These are phyloP conservation scores for Notothenia coriiceps DNA, from an alignment of 2,113 vertebrate genomes.

Conservation along the genomic window DNA sequence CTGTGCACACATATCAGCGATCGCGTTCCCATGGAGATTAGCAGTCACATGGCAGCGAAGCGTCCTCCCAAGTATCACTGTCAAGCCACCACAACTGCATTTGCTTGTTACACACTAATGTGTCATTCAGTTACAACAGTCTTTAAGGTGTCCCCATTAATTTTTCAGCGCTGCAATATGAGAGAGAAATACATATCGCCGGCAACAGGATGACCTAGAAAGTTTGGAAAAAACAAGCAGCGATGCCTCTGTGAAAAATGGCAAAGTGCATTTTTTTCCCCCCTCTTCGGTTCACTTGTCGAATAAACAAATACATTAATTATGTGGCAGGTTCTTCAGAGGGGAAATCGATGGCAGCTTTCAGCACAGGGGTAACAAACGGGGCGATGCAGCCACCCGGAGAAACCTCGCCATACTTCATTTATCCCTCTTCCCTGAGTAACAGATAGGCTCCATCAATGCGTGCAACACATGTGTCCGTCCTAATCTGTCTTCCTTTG, in stretches of 20 bases:
- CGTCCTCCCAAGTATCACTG: slow-evolving; percentile 42
- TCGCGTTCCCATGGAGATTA: slow-evolving; percentile 44
- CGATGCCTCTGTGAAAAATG: slow-evolving; percentile 59
- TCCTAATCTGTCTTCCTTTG: slow-evolving; percentile 58
- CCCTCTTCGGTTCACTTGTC: slow-evolving; percentile 18
- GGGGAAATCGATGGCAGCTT: slow-evolving; percentile 70
- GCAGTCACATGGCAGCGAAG: slow-evolving; percentile 3
- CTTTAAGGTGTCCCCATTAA: slow-evolving; percentile 68
- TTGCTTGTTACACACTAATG: slow-evolving; percentile 72
- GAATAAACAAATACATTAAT: slow-evolving; percentile 78
- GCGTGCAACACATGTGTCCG: slow-evolving; percentile 1
- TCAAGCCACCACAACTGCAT: slow-evolving; percentile 41
- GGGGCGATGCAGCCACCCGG: slow-evolving; percentile 45
- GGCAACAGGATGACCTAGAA: slow-evolving; percentile 62
- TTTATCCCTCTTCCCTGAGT: slow-evolving; percentile 53
- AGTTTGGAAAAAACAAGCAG: slow-evolving; percentile 54
- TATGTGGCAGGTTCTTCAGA: slow-evolving; percentile 55
- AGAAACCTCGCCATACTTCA: slow-evolving; percentile 58
- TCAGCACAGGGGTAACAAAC: slow-evolving; percentile 70
- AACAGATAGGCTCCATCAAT: slow-evolving; percentile 53
- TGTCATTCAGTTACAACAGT: slow-evolving; percentile 60
- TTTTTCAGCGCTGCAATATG: slow-evolving; percentile 59
- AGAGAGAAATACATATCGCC: slow-evolving; percentile 48
- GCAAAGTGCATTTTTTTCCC: slow-evolving; percentile 28
- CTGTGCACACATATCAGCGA: slow-evolving; percentile 19